Base-by-base conservation (phyloP, 2,888 invertebrate genomes). In the Pinctada fucata region DNA sequence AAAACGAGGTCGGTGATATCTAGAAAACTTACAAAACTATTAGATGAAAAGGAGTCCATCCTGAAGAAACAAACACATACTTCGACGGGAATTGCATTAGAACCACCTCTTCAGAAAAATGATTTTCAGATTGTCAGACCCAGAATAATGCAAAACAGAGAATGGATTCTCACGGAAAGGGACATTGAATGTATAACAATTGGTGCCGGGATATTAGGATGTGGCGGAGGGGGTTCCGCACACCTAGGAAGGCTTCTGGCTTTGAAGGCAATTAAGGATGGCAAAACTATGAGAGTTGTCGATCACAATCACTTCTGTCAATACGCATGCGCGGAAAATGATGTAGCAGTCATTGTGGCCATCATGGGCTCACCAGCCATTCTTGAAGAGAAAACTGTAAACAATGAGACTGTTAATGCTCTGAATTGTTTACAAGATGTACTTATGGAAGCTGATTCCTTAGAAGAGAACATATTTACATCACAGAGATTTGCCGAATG, bases 151-250 rank as follows among this genome's bases (percentile, higher is more conserved):
- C 5, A 13, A 49, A 86, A 83, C 2, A 88, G 90, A 1, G 90
- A 90, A 76, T 91, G 91, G 91, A 72, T 85, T 6, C 71, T 91
- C 10, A 85, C 83, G 0, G 87, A 83, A 49, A 90, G 86, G 80
- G 91, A 91, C 75, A 84, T 91, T 68, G 90, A 91, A 76, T 91
- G 91, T 68, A 85, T 91, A 13, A 86, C 85, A 71, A 84, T 90
- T 3, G 91, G 91, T 2, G 88, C 91, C 0, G 91, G 90, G 0
- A 90, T 91, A 48, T 80, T 91, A 6, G 91, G 91, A 3, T 89
- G 88, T 78, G 91, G 91, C 3, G 91, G 91, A 0, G 91, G 91
- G 3, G 91, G 90, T 3, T 89, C 83, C 75, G 90, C 91, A 0
- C 83, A 90, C 75, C 48, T 89, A 6, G 91, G 88, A 10, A 83